These are phyloP conservation scores for Andrena praecox DNA, from an alignment of 2,888 invertebrate species.

Conservation along the genomic window DNA sequence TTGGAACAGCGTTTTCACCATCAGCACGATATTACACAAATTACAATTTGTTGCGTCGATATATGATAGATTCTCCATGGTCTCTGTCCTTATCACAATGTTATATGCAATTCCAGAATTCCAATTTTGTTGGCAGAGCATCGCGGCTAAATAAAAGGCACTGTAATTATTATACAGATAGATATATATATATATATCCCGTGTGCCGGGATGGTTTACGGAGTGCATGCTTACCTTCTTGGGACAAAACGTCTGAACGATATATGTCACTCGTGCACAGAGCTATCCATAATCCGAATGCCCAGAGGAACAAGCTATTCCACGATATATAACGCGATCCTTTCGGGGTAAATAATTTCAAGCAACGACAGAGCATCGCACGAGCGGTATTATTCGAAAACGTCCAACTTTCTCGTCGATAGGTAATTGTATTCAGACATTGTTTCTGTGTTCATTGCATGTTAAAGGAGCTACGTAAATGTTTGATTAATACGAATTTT, in stretches of 20 bases:
- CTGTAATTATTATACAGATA: background rate
- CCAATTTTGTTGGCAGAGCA: conserved; percentile 30
- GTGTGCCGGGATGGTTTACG: background rate
- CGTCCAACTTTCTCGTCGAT: background rate
- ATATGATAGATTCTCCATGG: conserved; percentile 4
- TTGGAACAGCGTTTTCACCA: conserved; percentile 10
- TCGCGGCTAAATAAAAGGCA: background rate
- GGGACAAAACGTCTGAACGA: background rate
- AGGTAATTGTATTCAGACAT: conserved; percentile 9
- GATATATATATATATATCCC: background rate
- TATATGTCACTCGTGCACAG: conserved; percentile 63
- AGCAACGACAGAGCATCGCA: conserved; percentile 31
- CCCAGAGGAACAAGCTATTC: conserved; percentile 71
- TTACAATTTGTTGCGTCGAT: conserved; percentile 12
- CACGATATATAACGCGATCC: conserved; percentile 70
- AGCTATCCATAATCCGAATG: conserved; percentile 73
- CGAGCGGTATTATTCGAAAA: conserved; percentile 15
- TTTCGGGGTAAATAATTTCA: conserved; percentile 27
- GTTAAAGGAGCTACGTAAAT: conserved; percentile 14
- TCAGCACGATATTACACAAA: background rate
- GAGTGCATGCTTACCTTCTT: conserved; percentile 21
- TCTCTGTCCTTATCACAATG: background rate
- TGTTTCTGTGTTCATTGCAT: conserved; percentile 8
- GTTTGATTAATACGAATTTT: conserved; percentile 39
- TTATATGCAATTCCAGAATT: conserved; percentile 19